phyloP scores from a whole-genome alignment of 2,888 invertebrate genomes.

The Cephonodes hylas region DNA sequence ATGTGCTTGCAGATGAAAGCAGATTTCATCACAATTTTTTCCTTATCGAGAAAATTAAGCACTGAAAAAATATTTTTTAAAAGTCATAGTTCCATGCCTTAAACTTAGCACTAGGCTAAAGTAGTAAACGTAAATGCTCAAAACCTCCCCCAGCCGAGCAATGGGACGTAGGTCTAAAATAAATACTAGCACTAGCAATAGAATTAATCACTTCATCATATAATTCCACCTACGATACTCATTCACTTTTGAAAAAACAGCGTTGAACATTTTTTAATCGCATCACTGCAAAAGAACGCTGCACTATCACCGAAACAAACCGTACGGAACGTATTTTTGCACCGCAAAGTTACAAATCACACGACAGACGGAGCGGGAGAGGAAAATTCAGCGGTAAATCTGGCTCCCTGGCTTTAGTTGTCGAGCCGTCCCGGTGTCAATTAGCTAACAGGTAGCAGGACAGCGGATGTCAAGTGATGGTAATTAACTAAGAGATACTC shows the following conservation, averaged over 20 bases:
- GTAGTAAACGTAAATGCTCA: no score
- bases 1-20: not conserved
- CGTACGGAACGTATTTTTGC: not conserved
- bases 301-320: not conserved
- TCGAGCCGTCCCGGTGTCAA: slow-evolving; percentile 65
- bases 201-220: no score
- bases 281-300: not conserved
- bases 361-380: slow-evolving; percentile 15
- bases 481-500: slow-evolving; percentile 61
- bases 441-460: slow-evolving; percentile 67
- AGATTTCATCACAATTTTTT: no score
- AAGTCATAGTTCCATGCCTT: no score
- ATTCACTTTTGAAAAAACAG: not conserved
- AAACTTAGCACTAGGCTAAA: no score
- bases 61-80: no score
- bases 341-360: slow-evolving; percentile 17
- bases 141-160: no score
- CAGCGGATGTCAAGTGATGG: slow-evolving; percentile 69
- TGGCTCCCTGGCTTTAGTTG: slow-evolving; percentile 48
- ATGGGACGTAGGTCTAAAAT: no score
- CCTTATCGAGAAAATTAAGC: no score
- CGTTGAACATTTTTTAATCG: not conserved
- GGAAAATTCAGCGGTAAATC: slow-evolving; percentile 57
- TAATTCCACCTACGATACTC: no score
- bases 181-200: no score